Conservation (phyloP, 2,113 vertebrate species). For the Gyps fulvus region DNA sequence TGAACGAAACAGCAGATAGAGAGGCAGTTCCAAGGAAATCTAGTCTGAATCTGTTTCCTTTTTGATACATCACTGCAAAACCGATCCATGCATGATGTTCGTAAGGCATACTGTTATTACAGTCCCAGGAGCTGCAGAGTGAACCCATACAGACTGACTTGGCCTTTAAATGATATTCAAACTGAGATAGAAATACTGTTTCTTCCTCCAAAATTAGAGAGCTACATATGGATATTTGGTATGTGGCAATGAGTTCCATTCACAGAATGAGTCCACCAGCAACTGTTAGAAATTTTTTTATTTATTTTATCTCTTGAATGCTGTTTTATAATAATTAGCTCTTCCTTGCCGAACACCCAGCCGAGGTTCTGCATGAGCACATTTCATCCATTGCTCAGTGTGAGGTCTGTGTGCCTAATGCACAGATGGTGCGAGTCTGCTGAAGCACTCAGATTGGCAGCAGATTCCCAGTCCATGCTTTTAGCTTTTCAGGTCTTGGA, state of each 20-base stretch:
- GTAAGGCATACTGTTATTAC: conserved; percentile 8
- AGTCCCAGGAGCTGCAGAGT: conserved; percentile 7
- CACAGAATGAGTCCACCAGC: neutral
- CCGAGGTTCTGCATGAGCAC: neutral
- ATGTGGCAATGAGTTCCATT: neutral
- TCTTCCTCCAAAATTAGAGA: neutral
- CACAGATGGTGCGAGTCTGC: conserved; percentile 43
- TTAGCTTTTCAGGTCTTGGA: conserved; percentile 27
- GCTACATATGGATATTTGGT: neutral
- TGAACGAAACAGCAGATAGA: neutral
- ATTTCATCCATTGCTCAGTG: neutral
- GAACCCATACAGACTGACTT: neutral
- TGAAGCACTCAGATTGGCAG: neutral
- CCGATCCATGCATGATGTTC: conserved; percentile 18
- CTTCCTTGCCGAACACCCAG: neutral
- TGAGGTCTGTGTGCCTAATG: neutral
- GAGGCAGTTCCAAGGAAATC: conserved; percentile 4
- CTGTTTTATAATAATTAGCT: conserved; percentile 17
- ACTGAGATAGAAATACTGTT: neutral
- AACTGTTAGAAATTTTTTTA: neutral
- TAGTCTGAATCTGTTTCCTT: neutral
- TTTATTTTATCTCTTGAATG: conserved; percentile 19
- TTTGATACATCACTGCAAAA: conserved; percentile 11
- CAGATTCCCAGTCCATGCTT: neutral
- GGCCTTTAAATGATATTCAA: conserved; percentile 12